A percentile compares a stretch with the other conserved stretches of the same genome.
phyloP scores from a whole-genome alignment of 2,888 invertebrate species.

The Lasioglossum figueresi region DNA sequence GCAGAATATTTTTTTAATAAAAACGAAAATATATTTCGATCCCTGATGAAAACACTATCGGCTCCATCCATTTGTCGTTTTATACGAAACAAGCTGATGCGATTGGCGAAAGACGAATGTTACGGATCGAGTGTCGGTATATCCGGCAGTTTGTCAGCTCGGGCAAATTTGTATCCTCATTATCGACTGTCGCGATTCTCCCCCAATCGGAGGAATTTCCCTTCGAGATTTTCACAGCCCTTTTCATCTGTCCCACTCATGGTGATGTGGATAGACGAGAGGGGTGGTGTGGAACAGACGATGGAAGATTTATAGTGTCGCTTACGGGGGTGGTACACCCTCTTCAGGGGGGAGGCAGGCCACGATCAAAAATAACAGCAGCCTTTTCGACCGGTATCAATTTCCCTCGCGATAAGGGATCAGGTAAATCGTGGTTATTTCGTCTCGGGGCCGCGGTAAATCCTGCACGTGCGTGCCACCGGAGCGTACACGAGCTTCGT shows the following conservation, averaged over 20 bases:
- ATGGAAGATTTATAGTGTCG: constrained; percentile 57
- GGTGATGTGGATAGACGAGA: background rate
- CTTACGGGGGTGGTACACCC: constrained; percentile 18
- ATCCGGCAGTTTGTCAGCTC: constrained; percentile 1
- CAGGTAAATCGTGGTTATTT: constrained; percentile 62
- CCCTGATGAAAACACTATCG: background rate
- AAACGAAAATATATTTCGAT: background rate
- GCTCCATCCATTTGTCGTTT: background rate
- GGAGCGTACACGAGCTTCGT: constrained; percentile 24
- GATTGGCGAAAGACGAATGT: background rate
- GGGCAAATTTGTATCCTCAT: constrained; percentile 45
- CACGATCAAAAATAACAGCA: constrained; percentile 54
- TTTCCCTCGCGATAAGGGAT: constrained; percentile 61
- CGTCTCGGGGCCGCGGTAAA: constrained; percentile 36
- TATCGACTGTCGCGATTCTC: constrained; percentile 23
- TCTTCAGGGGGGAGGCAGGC: constrained; percentile 31
- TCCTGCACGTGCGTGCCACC: constrained; percentile 49
- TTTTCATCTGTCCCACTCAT: constrained; percentile 16
- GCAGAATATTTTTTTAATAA: background rate
- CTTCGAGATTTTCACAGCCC: constrained; percentile 17
- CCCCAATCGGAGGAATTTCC: background rate
- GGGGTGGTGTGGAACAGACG: constrained; percentile 14
- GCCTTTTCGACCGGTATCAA: constrained; percentile 62
- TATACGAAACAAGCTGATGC: background rate
- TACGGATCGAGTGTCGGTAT: background rate